A percentile compares a stretch with the other conserved stretches of the same genome.
Evolutionary conservation across 1,140 invertebrate genomes (phyloP).

Genomic region (Pseudobourletiella spinata): DNA sequence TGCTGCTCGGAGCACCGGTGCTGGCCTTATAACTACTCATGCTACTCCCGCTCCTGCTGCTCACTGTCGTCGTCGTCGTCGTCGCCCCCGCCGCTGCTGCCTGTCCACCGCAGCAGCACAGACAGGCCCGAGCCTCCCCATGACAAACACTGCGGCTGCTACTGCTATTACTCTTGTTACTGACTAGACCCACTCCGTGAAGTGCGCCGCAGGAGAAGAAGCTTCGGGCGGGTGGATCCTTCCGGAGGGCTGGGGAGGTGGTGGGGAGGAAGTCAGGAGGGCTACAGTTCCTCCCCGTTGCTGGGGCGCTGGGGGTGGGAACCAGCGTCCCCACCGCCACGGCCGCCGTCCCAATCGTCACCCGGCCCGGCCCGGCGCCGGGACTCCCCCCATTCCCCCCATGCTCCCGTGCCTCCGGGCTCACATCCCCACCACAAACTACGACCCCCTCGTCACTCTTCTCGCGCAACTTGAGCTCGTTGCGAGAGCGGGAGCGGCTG

Average conservation of each 20-base stretch:
- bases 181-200: conserved; percentile 8
- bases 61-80: neutral
- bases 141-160: conserved; percentile 3
- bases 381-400: conserved; percentile 8
- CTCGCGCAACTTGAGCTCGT: conserved; percentile 30
- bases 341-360: neutral
- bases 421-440: conserved; percentile 15
- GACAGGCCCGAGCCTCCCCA: neutral
- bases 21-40: neutral
- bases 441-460: conserved; percentile 16
- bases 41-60: neutral
- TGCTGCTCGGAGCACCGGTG: neutral
- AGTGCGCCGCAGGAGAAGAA: conserved; percentile 24
- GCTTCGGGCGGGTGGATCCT: conserved; percentile 16
- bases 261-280: neutral
- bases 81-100: neutral
- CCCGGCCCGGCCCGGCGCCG: neutral
- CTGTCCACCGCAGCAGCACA: neutral
- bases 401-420: conserved; percentile 14
- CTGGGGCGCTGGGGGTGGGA: neutral
- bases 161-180: neutral
- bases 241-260: conserved; percentile 1
- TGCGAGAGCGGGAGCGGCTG: conserved; percentile 31
- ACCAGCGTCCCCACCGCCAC: neutral
- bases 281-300: too few species aligned